Evolutionary conservation across 2,113 vertebrate genomes (phyloP).

Genomic region (Oceanites oceanicus): DNA sequence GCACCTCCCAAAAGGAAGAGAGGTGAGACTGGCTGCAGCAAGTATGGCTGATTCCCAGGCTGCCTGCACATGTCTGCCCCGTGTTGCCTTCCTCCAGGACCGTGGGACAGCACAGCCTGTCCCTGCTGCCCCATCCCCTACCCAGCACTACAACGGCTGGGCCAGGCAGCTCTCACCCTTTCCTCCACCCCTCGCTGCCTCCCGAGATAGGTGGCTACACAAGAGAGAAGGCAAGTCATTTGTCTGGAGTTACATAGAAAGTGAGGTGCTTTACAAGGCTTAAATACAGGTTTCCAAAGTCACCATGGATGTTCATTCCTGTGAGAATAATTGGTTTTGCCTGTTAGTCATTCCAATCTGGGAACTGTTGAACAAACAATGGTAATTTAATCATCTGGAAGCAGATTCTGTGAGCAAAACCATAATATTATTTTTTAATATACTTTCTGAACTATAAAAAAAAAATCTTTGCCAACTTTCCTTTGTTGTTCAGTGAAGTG

Average conservation of each 20-base stretch:
- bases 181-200: background rate
- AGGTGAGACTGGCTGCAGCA: background rate
- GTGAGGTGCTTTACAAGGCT: background rate
- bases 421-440: background rate
- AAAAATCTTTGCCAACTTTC: background rate
- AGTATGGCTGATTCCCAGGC: background rate
- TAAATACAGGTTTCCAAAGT: background rate
- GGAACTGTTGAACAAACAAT: background rate
- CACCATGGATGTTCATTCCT: background rate
- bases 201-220: no score
- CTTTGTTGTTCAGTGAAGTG: background rate
- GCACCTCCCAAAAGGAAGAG: background rate
- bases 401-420: background rate
- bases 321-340: background rate
- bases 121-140: background rate
- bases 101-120: background rate
- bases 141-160: background rate
- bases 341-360: background rate
- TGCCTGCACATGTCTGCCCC: background rate
- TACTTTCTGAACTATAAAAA: background rate
- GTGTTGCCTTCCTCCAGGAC: fast-evolving
- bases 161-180: background rate
- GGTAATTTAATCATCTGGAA: background rate
- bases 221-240: fast-evolving
- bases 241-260: background rate